Conservation (phyloP, 1,140 invertebrate species). For the Bombus pyrosoma region DNA sequence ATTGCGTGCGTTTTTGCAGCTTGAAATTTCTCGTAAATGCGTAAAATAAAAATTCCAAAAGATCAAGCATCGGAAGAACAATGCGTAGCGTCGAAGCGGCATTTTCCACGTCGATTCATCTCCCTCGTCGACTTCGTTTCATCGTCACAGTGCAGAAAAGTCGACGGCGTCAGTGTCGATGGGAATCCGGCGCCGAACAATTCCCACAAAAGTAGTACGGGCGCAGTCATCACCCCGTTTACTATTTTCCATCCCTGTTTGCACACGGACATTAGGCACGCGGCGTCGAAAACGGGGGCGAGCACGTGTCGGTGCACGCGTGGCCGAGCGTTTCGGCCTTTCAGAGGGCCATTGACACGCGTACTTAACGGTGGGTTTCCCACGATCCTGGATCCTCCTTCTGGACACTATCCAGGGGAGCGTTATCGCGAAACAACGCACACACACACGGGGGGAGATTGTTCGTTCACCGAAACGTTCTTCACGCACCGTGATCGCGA, state of each 20-base stretch:
- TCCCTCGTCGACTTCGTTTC: not conserved
- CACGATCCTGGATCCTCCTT: slow-evolving; percentile 43
- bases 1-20: too few relatives aligned
- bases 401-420: not conserved
- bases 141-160: slow-evolving; percentile 18
- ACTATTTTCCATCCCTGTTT: slow-evolving; percentile 7
- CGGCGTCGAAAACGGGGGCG: not conserved
- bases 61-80: not conserved
- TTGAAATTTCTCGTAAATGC: too few relatives aligned
- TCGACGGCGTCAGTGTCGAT: slow-evolving; percentile 44
- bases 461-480: slow-evolving; percentile 23
- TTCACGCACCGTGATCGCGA: slow-evolving; percentile 37
- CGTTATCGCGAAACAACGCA: slow-evolving; percentile 50
- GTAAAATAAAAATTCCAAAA: too few relatives aligned
- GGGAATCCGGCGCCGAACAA: slow-evolving; percentile 49
- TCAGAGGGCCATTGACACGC: slow-evolving; percentile 55
- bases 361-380: slow-evolving; percentile 45
- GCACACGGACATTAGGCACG: not conserved
- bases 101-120: too few relatives aligned
- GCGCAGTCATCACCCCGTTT: not conserved
- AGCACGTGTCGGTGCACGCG: slow-evolving; percentile 58
- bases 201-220: slow-evolving; percentile 56
- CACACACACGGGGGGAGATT: slow-evolving; percentile 31
- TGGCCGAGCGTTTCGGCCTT: slow-evolving; percentile 42
- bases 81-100: not conserved